A percentile compares a stretch with the other conserved stretches of the same genome.
These are phyloP conservation scores for Pogonus chalceus DNA, from an alignment of 1,140 invertebrate genomes.

Conservation along the genomic window DNA sequence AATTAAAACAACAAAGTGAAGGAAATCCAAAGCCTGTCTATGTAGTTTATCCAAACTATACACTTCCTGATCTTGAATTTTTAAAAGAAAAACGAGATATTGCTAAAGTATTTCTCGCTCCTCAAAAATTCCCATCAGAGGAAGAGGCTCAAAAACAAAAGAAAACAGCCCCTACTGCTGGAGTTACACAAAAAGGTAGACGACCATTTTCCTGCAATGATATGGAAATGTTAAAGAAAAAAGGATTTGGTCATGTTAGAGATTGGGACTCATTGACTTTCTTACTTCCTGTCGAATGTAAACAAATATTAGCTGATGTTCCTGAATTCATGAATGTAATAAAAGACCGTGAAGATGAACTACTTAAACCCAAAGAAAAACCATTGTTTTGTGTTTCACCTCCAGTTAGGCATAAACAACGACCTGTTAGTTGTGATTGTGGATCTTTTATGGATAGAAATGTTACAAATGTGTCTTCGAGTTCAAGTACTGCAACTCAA, in stretches of 20 bases:
- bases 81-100: constrained; percentile 52
- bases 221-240: constrained; percentile 65
- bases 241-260: constrained; percentile 70
- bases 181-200: constrained; percentile 23
- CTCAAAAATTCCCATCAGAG: constrained; percentile 29
- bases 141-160: constrained; percentile 21
- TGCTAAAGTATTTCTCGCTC: constrained; percentile 38
- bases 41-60: constrained; percentile 86
- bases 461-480: constrained; percentile 52
- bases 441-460: constrained; percentile 34
- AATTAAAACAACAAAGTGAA: constrained; percentile 49
- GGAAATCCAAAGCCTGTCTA: constrained; percentile 65
- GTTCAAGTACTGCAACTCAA: constrained; percentile 64
- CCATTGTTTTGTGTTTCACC: constrained; percentile 57
- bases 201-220: constrained; percentile 78
- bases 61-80: constrained; percentile 79
- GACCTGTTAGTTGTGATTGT: constrained; percentile 53
- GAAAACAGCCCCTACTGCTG: constrained; percentile 13
- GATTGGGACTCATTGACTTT: constrained; percentile 89
- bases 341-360: constrained; percentile 39
- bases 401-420: constrained; percentile 43
- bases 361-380: constrained; percentile 36
- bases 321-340: constrained; percentile 58
- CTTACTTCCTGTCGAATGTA: constrained; percentile 71
- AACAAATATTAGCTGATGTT: constrained; percentile 59